Evolutionary conservation across 92 coral and sea anemone species (phyloP).

Genomic region (Porites lobata): DNA sequence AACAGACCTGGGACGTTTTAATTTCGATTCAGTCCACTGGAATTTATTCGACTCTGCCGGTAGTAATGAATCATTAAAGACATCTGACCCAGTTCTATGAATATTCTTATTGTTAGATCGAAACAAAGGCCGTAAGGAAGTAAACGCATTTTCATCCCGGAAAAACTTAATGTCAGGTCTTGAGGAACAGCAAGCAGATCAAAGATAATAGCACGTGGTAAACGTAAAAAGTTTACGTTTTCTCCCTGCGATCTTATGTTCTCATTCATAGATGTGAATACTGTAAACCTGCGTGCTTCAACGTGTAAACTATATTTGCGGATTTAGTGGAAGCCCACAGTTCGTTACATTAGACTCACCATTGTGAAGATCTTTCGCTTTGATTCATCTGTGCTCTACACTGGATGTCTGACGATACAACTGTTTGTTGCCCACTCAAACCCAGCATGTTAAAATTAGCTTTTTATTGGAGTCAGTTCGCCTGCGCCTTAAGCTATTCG

Average conservation of each 20-base stretch:
- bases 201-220: background rate
- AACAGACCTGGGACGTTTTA: background rate
- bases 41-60: conserved; percentile 3
- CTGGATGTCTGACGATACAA: background rate
- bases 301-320: background rate
- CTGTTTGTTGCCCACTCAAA: background rate
- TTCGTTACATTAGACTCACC: conserved; percentile 9
- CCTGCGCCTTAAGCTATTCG: background rate
- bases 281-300: background rate
- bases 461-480: background rate
- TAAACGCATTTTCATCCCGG: background rate
- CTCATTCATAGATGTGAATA: background rate
- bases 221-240: background rate
- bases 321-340: conserved; percentile 8
- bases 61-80: conserved; percentile 38
- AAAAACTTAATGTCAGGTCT: background rate
- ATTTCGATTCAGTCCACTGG: background rate
- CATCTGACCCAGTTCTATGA: conserved; percentile 3
- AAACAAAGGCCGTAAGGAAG: background rate
- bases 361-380: background rate
- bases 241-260: background rate
- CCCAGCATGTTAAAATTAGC: background rate
- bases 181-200: background rate
- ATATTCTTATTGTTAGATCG: conserved; percentile 11
- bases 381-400: background rate